Evolutionary conservation across 2,113 vertebrate genomes (phyloP).

Genomic region (Lonchura striata): DNA sequence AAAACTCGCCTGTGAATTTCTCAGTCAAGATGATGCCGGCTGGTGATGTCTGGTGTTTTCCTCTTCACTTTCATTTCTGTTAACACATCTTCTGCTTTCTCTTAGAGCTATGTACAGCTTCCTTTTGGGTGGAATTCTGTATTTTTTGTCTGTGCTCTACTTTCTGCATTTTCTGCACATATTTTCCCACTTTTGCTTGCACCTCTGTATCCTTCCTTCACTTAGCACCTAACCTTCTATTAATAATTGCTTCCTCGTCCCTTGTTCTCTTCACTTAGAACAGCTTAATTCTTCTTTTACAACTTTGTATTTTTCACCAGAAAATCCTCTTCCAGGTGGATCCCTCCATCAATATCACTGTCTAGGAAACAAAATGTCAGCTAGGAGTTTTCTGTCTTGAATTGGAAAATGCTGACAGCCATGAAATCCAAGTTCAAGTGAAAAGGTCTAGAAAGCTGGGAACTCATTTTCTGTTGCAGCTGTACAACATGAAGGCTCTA

Average conservation of each 20-base stretch:
- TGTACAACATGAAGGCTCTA: not conserved
- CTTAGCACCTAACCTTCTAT: not conserved
- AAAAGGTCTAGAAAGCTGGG: not conserved
- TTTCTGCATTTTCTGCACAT: constrained; percentile 7
- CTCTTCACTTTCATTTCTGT: constrained; percentile 2
- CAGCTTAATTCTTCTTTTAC: not conserved
- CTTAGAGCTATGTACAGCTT: constrained; percentile 26
- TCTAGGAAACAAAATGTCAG: constrained; percentile 36
- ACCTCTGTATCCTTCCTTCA: not conserved
- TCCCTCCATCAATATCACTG: constrained; percentile 29
- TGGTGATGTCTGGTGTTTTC: constrained; percentile 39
- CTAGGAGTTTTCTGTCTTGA: constrained; percentile 46
- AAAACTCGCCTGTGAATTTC: not conserved
- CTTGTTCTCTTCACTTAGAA: not conserved
- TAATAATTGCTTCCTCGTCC: not conserved
- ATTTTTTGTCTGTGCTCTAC: constrained; percentile 28
- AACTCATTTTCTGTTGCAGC: not conserved
- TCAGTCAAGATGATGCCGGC: not conserved
- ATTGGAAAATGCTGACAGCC: constrained; percentile 8
- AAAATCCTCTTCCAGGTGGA: not conserved
- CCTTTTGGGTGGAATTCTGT: constrained; percentile 13
- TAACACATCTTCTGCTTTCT: constrained; percentile 22
- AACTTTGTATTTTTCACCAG: constrained; percentile 27
- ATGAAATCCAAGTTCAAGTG: not conserved
- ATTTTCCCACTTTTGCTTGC: not conserved